Conservation (phyloP, 1,140 invertebrate genomes). For the Lasioglossum baleicum region DNA sequence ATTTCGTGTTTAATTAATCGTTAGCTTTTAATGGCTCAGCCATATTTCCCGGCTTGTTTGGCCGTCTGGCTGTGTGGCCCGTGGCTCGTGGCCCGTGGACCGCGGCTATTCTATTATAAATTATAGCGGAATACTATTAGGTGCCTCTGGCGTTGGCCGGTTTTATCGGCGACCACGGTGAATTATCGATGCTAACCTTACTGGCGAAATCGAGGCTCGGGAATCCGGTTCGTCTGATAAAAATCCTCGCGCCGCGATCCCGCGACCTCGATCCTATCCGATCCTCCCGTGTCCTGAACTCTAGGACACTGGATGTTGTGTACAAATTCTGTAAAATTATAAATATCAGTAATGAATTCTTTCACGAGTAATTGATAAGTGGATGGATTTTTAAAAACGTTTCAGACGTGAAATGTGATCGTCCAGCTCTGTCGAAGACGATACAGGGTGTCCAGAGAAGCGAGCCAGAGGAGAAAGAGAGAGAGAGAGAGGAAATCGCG, state of each 20-base stretch:
- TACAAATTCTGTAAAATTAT: too few species aligned
- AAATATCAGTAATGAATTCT: too few species aligned
- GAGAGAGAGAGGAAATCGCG: not conserved
- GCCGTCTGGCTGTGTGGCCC: constrained; percentile 36
- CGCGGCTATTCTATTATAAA: constrained; percentile 65
- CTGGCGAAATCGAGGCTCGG: constrained; percentile 10
- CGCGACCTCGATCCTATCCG: not conserved
- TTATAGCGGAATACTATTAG: constrained; percentile 65
- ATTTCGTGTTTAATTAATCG: constrained; percentile 78
- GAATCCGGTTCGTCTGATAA: not conserved
- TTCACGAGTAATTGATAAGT: too few species aligned
- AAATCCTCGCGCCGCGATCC: not conserved
- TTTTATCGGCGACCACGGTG: constrained; percentile 67
- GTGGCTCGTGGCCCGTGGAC: constrained; percentile 23
- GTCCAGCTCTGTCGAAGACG: too few species aligned
- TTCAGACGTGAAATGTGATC: too few species aligned
- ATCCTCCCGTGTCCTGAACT: too few species aligned
- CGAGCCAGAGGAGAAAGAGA: too few species aligned
- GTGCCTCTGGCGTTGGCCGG: constrained; percentile 56
- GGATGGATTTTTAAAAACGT: too few species aligned
- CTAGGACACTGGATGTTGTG: too few species aligned
- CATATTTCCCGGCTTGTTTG: constrained; percentile 66
- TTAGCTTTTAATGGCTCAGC: constrained; percentile 74
- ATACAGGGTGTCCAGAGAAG: not conserved
- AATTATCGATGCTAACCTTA: constrained; percentile 58